Conservation (phyloP, 1,140 invertebrate genomes). For the Drosophila cardini region DNA sequence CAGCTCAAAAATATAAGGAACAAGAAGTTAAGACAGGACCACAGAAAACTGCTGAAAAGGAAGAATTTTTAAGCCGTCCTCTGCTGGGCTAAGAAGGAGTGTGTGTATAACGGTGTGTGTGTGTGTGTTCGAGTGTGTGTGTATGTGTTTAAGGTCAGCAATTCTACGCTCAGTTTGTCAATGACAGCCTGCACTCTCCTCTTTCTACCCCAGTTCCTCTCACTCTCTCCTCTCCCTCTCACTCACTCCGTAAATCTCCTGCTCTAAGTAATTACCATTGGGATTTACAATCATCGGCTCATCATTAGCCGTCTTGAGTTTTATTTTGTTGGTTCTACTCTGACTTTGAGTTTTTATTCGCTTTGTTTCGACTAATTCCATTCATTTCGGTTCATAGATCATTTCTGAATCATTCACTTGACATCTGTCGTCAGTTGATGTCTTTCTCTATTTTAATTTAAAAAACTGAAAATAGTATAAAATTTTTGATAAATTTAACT, state of each 20-base stretch:
- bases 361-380: constrained; percentile 18
- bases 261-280: constrained; percentile 8
- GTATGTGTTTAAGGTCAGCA: constrained; percentile 16
- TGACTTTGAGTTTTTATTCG: constrained; percentile 19
- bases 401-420: constrained; percentile 24
- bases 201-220: background rate
- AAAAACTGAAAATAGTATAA: too few relatives aligned
- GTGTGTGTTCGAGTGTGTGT: background rate
- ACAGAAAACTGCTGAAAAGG: background rate
- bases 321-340: background rate
- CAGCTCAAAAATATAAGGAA: constrained; percentile 13
- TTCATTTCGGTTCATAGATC: constrained; percentile 16
- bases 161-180: constrained; percentile 3
- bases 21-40: background rate
- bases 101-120: too few relatives aligned
- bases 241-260: background rate
- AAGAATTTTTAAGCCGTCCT: too few relatives aligned
- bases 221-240: background rate
- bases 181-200: background rate
- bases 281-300: constrained; percentile 36
- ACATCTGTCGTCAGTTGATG: constrained; percentile 34
- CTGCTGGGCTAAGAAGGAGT: too few relatives aligned
- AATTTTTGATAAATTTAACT: too few relatives aligned
- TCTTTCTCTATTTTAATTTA: constrained; percentile 5
- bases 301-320: constrained; percentile 22